Evolutionary conservation across 2,888 invertebrate species (phyloP).

Genomic region (Dastarcus helophoroides): DNA sequence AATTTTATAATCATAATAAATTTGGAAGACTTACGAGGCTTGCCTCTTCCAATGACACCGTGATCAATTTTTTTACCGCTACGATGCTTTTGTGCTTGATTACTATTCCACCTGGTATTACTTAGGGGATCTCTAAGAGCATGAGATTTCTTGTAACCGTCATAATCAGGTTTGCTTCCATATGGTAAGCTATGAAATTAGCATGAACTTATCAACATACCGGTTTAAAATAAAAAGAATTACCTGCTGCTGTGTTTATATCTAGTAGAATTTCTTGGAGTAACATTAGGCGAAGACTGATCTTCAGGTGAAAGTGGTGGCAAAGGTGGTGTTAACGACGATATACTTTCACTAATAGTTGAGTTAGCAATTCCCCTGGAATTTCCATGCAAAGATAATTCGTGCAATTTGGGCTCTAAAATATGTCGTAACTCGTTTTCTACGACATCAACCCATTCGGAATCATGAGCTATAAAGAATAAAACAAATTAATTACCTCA

Average conservation of each 20-base stretch:
- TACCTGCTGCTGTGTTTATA: conserved; percentile 35
- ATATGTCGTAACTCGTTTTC: conserved; percentile 70
- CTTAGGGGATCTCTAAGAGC: conserved; percentile 24
- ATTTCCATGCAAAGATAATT: conserved; percentile 43
- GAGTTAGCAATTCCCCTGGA: conserved; percentile 51
- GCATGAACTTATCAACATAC: conserved; percentile 1
- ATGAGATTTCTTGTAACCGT: conserved; percentile 36
- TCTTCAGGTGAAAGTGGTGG: conserved; percentile 62
- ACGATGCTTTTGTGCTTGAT: conserved; percentile 40
- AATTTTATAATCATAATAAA: neutral
- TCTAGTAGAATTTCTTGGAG: conserved; percentile 35
- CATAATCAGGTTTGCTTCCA: conserved; percentile 48
- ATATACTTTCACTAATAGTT: conserved; percentile 51
- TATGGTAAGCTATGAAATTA: conserved; percentile 48
- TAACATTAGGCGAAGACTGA: conserved; percentile 39
- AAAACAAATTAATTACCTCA: neutral
- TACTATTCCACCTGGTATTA: conserved; percentile 29
- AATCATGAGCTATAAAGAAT: conserved; percentile 43
- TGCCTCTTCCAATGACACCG: conserved; percentile 41
- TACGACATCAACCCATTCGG: conserved; percentile 73
- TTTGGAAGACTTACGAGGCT: conserved; percentile 42
- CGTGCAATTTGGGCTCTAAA: conserved; percentile 61
- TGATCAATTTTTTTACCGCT: conserved; percentile 43
- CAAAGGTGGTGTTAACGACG: conserved; percentile 66
- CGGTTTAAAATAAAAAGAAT: neutral